Evolutionary conservation across 2,797 vertebrate species (phyloP), one percentile per base, ranked within the genome.

Genomic region (Phalloptychus januarius): DNA sequence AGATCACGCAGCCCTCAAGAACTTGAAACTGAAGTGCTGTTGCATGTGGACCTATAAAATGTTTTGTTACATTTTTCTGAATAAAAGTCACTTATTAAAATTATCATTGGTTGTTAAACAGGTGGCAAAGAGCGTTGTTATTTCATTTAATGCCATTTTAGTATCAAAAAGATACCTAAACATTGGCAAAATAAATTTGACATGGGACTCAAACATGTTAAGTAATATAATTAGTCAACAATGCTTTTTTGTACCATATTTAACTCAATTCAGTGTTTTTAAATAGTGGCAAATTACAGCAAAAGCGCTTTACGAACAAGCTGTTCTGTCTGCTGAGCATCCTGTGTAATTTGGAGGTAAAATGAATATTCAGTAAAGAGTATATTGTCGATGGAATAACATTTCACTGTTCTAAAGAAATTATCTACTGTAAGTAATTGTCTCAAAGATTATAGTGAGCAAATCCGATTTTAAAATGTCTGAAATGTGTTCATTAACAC

Each of bases 21-120:
- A 15, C 44, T 81, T 70, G 40, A 33, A 16, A 46, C 16, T 76
- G 70, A 78, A 42, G 50, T 76, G 72, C 46, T 71, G 63, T 72
- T 85, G 75, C 42, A 76, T 78, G 72, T 61, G 25, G 23, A 81
- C 71, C 46, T 38, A 48, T 40, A 63, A 72, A 75, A 56, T 69
- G 12, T 79, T 83, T 75, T 83, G 73, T 83, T 54, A 36, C 74
- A 1, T 25, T 75, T 67, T 71, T 82, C 67, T 75, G 16, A 52
- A 69, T 44, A 78, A 75, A 75, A 75, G 18, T 74, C 42, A 18
- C 20, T 40, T 31, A 2, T 61, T 63, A 46, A 46, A 75, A 46
- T 45, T 28, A 16, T 40, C 4, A 61, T 16, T 45, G 52, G 25
- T 70, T 40, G n/a, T n/a, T n/a, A n/a, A n/a, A n/a, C 4, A 25